These are phyloP conservation scores for Helostoma temminkii DNA, from an alignment of 2,797 vertebrate genomes.

Conservation along the genomic window DNA sequence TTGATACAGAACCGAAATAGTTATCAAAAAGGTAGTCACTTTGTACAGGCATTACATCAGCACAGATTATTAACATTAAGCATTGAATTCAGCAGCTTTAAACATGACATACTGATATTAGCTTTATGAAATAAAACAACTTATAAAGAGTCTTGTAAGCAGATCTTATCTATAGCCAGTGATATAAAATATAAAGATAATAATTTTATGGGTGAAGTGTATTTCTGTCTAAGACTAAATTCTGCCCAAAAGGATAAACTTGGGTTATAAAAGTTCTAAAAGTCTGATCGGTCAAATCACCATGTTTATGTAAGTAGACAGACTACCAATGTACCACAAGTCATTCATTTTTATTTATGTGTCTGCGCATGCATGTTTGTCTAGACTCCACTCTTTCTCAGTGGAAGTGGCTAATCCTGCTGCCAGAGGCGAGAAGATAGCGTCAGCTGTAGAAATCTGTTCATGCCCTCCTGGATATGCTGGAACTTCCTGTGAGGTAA, in stretches of 20 bases:
- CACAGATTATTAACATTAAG: too few species aligned
- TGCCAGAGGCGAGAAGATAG: slow-evolving; percentile 72
- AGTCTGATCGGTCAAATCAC: slow-evolving; percentile 21
- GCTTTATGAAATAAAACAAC: too few species aligned
- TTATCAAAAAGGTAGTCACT: too few species aligned
- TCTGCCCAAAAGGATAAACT: slow-evolving; percentile 30
- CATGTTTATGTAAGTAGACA: slow-evolving; percentile 4
- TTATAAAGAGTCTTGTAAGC: neutral
- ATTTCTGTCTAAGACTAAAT: neutral
- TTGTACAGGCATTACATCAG: too few species aligned
- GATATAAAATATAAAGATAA: slow-evolving; percentile 5
- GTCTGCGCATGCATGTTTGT: slow-evolving; percentile 7
- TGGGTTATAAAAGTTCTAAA: slow-evolving; percentile 1
- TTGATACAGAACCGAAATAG: too few species aligned
- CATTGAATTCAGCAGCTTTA: neutral
- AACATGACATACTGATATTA: neutral
- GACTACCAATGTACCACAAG: neutral
- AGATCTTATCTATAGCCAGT: neutral
- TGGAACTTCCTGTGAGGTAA: slow-evolving; percentile 96
- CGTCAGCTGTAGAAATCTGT: slow-evolving; percentile 90
- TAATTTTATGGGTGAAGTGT: slow-evolving; percentile 10
- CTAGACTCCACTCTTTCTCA: slow-evolving; percentile 75
- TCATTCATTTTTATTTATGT: slow-evolving; percentile 17
- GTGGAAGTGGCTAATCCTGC: slow-evolving; percentile 72
- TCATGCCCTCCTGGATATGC: slow-evolving; percentile 90